phyloP scores from a whole-genome alignment of 1,140 invertebrate species.

The Microplitis mediator region DNA sequence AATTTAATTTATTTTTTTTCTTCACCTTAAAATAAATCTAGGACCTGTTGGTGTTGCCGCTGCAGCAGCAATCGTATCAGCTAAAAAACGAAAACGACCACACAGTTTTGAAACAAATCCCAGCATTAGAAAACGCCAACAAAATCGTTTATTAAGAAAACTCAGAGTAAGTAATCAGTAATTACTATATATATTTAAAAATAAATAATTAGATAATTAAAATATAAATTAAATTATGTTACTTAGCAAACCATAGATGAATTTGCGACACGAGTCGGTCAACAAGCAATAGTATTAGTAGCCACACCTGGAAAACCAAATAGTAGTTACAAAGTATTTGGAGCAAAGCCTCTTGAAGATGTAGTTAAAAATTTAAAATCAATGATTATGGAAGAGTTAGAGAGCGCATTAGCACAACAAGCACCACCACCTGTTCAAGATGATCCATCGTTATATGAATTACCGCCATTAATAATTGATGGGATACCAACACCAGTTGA shows the following conservation, averaged over 20 bases:
- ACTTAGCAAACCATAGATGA: constrained; percentile 93
- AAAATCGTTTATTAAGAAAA: constrained; percentile 90
- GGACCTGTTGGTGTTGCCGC: constrained; percentile 95
- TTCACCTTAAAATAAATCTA: constrained; percentile 49
- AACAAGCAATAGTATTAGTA: constrained; percentile 94
- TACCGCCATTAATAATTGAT: constrained; percentile 95
- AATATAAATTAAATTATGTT: constrained; percentile 39
- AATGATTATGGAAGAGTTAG: constrained; percentile 94
- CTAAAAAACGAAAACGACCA: constrained; percentile 92
- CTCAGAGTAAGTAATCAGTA: constrained; percentile 71
- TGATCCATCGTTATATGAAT: constrained; percentile 90
- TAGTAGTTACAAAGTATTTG: constrained; percentile 95
- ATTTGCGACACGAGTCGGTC: constrained; percentile 95
- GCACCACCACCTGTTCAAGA: constrained; percentile 90
- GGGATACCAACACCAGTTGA: constrained; percentile 97
- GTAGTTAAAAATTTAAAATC: constrained; percentile 89
- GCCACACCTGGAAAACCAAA: constrained; percentile 96
- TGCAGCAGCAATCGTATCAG: constrained; percentile 94
- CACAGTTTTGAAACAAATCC: constrained; percentile 98
- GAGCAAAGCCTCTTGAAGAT: constrained; percentile 95
- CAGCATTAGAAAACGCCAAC: constrained; percentile 93
- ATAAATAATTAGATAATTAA: constrained; percentile 6
- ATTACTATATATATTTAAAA: constrained; percentile 26
- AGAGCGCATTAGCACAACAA: constrained; percentile 90
- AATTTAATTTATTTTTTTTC: not conserved